Base-by-base conservation (phyloP, 2,113 vertebrate genomes). In the Pseudonaja textilis region DNA sequence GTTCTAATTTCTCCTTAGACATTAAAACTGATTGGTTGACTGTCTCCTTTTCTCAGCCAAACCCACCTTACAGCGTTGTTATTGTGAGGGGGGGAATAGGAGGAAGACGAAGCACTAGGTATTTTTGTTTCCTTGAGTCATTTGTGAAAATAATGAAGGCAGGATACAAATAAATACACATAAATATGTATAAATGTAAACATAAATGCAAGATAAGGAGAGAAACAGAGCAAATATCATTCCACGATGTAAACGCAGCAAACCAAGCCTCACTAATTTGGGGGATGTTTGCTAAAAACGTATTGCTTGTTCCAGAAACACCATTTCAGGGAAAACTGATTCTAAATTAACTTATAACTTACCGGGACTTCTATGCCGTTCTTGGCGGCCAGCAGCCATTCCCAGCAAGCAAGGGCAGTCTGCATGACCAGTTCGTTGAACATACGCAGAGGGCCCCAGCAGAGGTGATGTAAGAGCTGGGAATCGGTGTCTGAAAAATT, bases 391-490 rank as follows among this genome's bases (percentile, higher is more conserved):
- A 99, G 98, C 92, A 99, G 98, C 99, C 99, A 99, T 95, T 99
- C 99, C 99, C 99, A 99, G 97, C 99, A 99, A 93, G 99, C 99
- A 16, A 99, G 98, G 9, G 99, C 98, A 0, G 99, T 98, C 97
- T 99, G 99, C 98, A 99, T 99, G 95, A 99, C 98, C 3, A 98
- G 98, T 90, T 99, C 99, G 0, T 98, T 99, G 96, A 99, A 99
- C 99, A 99, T 99, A 94, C 98, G 98, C 86, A 99, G 97, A 26
- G 99, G 99, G 93, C 98, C 99, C 99, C 99, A 99, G 94, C 99
- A 99, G 87, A 99, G 96, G 92, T 99, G 98, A 97, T 99, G 99
- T 85, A 99, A 97, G 39, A 99, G 99, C 95, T 98, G 98, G 1
- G 98, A 98, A 95, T 99, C 98, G 89, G 98, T 99, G 89, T 99